Conservation (phyloP, 2,113 vertebrate species). For the Regulus satrapa region DNA sequence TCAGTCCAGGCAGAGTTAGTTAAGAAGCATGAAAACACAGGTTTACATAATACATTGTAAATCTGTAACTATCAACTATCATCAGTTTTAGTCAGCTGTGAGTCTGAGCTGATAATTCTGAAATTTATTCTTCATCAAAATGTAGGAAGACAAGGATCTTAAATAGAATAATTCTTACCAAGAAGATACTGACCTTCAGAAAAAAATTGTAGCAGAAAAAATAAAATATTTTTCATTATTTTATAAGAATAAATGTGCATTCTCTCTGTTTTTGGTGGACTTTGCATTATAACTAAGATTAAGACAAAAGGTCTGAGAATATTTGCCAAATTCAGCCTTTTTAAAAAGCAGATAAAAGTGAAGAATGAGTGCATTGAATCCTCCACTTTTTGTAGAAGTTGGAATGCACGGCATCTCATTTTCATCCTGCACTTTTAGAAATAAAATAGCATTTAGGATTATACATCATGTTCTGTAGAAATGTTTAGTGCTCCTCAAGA, state of each 20-base stretch:
- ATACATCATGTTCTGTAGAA: background rate
- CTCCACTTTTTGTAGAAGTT: background rate
- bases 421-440: background rate
- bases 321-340: background rate
- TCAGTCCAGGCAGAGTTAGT: background rate
- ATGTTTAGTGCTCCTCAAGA: rapidly evolving
- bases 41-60: background rate
- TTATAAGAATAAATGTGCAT: background rate
- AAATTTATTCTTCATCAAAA: background rate
- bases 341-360: background rate
- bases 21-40: background rate
- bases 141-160: background rate
- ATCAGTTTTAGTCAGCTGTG: background rate
- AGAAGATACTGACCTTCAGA: background rate
- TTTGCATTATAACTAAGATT: background rate
- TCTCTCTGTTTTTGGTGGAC: background rate
- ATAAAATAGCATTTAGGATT: background rate
- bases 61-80: background rate
- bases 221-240: rapidly evolving
- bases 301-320: background rate
- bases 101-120: background rate
- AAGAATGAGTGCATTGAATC: background rate
- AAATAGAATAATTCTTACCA: background rate
- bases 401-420: background rate
- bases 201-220: background rate